These are phyloP conservation scores for Ailuropoda melanoleuca DNA, from an alignment of 2,113 vertebrate genomes.

Conservation along the genomic window DNA sequence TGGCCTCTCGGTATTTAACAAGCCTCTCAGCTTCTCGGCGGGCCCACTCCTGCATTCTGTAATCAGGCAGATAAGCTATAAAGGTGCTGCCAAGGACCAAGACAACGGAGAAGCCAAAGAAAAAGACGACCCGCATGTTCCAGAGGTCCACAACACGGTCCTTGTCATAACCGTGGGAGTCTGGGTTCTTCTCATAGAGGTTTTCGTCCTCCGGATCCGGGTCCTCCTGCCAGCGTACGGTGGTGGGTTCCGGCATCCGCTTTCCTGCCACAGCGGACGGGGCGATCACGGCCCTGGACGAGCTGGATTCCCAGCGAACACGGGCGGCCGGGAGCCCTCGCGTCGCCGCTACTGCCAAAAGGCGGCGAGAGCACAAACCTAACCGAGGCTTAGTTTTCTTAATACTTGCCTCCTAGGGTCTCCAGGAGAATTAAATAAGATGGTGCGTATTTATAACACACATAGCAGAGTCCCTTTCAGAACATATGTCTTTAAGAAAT, in stretches of 20 bases:
- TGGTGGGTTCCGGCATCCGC: not conserved
- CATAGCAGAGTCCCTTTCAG: not conserved
- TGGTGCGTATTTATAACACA: not conserved
- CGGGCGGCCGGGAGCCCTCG: slow-evolving; percentile 18
- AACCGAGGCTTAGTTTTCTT: not conserved
- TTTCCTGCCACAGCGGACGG: slow-evolving; percentile 11
- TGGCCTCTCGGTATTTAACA: slow-evolving; percentile 84
- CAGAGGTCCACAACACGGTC: slow-evolving; percentile 87
- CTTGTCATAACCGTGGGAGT: slow-evolving; percentile 89
- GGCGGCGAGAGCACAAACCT: slow-evolving; percentile 27
- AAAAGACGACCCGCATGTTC: slow-evolving; percentile 90
- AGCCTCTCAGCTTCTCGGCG: slow-evolving; percentile 89
- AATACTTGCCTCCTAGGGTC: not conserved
- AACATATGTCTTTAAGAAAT: not conserved
- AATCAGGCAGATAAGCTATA: slow-evolving; percentile 90
- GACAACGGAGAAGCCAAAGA: slow-evolving; percentile 88
- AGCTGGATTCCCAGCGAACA: slow-evolving; percentile 65
- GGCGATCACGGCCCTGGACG: slow-evolving; percentile 61
- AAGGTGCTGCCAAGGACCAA: slow-evolving; percentile 89
- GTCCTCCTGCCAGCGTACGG: slow-evolving; percentile 58
- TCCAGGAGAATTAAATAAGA: not conserved
- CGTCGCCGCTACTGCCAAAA: not conserved
- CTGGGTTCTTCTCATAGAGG: slow-evolving; percentile 86
- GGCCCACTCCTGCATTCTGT: slow-evolving; percentile 88
- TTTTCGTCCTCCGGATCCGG: slow-evolving; percentile 68